Evolutionary conservation across 2,113 vertebrate species (phyloP), one percentile per base, ranked within the genome.

Genomic region (Acrocephalus arundinaceus): DNA sequence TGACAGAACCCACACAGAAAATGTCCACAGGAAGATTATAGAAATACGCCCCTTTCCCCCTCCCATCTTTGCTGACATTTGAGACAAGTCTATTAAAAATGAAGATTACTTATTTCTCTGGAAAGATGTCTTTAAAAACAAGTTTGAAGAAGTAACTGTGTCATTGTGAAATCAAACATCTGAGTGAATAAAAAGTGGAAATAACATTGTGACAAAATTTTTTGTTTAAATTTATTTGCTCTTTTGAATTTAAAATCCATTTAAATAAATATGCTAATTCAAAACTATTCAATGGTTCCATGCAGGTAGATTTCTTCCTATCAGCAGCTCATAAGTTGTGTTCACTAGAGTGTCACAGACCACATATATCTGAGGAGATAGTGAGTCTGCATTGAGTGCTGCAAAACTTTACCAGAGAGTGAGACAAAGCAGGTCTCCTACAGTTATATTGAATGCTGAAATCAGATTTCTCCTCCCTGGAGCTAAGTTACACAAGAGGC

Each of bases 41-140:
- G 54, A 83, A 87, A 72, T 51, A 70, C 4, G 0, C 24, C 10
- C 6, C 23, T 57, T 63, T 11, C 8, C 1, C 0, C 1, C 8
- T 7, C 4, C 2, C 9, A 28, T 41, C 12, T 68, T 81, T 49
- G 13, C 19, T 3, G 6, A 61, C 15, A 74, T 66, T 51, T 43
- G 33, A 93, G 46, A 11, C 6, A 57, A 28, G 8, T 83, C 13
- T 71, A 5, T 13, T 51, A 33, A 62, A 82, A 45, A 70, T 49
- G 11, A 49, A 81, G 33, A 62, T 48, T 37, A 52, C 3, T 54
- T 78, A 19, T 84, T 78, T 80, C 27, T 81, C 55, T 54, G 30
- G n/a, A 72, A 54, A 10, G 18, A 10, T 15, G 7, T 25, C 11
- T 66, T 61, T n/a, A 75, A 90, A 72, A 66, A 33, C 23, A 72